These are phyloP conservation scores for Gila robusta DNA, from an alignment of 2,797 vertebrate genomes.

Conservation along the genomic window DNA sequence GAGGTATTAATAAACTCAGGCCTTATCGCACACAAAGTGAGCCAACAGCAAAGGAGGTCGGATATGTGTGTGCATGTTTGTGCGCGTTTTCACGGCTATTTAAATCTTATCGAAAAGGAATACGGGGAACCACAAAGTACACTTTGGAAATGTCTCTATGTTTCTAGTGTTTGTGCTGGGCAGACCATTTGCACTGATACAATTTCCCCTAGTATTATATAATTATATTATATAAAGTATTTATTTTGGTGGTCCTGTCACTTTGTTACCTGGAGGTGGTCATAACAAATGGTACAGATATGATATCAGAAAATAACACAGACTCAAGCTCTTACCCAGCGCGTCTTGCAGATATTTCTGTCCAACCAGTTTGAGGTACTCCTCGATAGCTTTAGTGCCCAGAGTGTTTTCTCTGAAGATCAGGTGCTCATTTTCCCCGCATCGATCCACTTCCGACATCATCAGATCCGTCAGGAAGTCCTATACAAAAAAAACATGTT, in stretches of 20 bases:
- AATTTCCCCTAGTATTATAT: background rate
- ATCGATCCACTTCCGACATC: slow-evolving; percentile 99
- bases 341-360: slow-evolving; percentile 99
- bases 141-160: background rate
- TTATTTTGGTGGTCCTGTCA: background rate
- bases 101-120: slow-evolving; percentile 30
- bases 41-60: background rate
- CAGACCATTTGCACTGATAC: background rate
- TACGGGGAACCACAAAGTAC: background rate
- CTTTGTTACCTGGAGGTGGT: background rate
- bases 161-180: background rate
- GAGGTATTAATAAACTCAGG: slow-evolving; percentile 2
- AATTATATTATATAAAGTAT: background rate
- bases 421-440: slow-evolving; percentile 98
- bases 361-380: slow-evolving; percentile 98
- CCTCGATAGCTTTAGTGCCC: slow-evolving; percentile 98
- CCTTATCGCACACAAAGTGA: slow-evolving; percentile 23
- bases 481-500: slow-evolving; percentile 70
- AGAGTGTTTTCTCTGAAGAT: slow-evolving; percentile 99
- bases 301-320: background rate
- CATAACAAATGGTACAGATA: background rate
- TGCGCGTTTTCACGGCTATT: slow-evolving; percentile 9
- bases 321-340: slow-evolving; percentile 83
- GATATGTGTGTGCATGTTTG: slow-evolving; percentile 20
- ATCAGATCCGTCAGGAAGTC: slow-evolving; percentile 99